These are phyloP conservation scores for Corapipo altera DNA, from an alignment of 2,113 vertebrate genomes.

Conservation along the genomic window DNA sequence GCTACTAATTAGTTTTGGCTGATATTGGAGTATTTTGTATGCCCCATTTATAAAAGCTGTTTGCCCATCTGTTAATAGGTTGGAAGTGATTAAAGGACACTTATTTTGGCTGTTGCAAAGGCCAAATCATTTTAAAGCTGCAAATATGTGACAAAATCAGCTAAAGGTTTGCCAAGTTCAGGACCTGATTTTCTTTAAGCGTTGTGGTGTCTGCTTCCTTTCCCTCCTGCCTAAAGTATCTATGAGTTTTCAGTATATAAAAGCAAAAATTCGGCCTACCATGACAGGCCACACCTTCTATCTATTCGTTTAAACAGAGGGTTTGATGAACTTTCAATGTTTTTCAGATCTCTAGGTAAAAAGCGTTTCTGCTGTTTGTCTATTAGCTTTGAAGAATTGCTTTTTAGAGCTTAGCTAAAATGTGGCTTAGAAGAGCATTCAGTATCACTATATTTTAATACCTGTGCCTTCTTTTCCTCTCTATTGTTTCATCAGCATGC, in stretches of 20 bases:
- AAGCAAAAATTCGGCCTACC: conserved; percentile 34
- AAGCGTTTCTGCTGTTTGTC: conserved; percentile 26
- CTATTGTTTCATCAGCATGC: background rate
- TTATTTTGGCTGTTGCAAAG: conserved; percentile 80
- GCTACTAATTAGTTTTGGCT: conserved; percentile 81
- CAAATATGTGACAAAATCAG: conserved; percentile 74
- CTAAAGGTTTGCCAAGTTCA: conserved; percentile 73
- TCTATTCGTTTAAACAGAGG: conserved; percentile 32
- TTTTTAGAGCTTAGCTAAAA: background rate
- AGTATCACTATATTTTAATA: background rate
- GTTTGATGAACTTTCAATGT: conserved; percentile 30
- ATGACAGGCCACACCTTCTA: background rate
- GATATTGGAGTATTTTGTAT: conserved; percentile 77
- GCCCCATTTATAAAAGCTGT: conserved; percentile 79
- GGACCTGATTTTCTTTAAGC: conserved; percentile 60
- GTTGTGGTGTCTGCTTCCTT: conserved; percentile 31
- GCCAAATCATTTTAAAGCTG: conserved; percentile 76
- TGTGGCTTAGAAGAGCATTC: background rate
- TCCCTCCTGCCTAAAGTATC: background rate
- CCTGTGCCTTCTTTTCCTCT: background rate
- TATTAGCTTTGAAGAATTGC: conserved; percentile 4
- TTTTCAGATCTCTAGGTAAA: conserved; percentile 32
- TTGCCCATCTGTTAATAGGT: conserved; percentile 83
- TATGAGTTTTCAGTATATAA: conserved; percentile 20
- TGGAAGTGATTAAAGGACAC: conserved; percentile 80